Evolutionary conservation across 1,140 invertebrate species (phyloP), one percentile per base, ranked within the genome.

Genomic region (Helicoverpa zea): DNA sequence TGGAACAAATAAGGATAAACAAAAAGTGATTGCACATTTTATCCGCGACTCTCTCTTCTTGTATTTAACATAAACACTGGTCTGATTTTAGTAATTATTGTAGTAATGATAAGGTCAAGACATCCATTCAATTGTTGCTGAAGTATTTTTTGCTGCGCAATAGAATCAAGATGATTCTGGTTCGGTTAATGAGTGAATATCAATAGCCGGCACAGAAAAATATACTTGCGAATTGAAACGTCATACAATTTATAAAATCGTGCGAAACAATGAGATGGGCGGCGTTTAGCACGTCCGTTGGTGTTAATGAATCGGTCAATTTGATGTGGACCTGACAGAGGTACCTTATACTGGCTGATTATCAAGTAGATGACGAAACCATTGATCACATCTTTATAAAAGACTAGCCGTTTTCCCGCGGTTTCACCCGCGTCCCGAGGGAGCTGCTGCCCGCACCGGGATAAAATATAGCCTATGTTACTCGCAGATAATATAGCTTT

Each of bases 221-320:
- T 61, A n/a, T 54, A 77, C 47, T 66, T 77, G 74, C 23, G 23
- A 77, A 77, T 77, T 77, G 80, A 83, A 80, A 84, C 81, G 81
- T 87, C 86, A 87, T 56, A 82, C 81, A 77, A 61, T 86, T 86
- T 84, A 82, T 58, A 81, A 72, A 72, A 81, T 81, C 74, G 82
- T 86, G 86, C 79, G 77, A 88, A 90, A 87, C 86, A 87, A 88
- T 86, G 72, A 83, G 83, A 82, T 85, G 66, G 49, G 47, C 30
- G 74, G 52, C 58, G 56, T 64, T 86, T 86, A 83, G 74, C 87
- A 82, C 81, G 30, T 75, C 18, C 51, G 61, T 16, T n/a, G 10
- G 74, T 85, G 87, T 84, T 87, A 89, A 89, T 85, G 59, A 81
- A 80, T 74, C 7, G 78, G 81, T 85, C 84, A 87, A 79, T 80